Percentiles rank a stretch among this genome's conserved stretches.
Evolutionary conservation across 2,797 vertebrate species (phyloP).

Genomic region (Sibirionetta formosa): DNA sequence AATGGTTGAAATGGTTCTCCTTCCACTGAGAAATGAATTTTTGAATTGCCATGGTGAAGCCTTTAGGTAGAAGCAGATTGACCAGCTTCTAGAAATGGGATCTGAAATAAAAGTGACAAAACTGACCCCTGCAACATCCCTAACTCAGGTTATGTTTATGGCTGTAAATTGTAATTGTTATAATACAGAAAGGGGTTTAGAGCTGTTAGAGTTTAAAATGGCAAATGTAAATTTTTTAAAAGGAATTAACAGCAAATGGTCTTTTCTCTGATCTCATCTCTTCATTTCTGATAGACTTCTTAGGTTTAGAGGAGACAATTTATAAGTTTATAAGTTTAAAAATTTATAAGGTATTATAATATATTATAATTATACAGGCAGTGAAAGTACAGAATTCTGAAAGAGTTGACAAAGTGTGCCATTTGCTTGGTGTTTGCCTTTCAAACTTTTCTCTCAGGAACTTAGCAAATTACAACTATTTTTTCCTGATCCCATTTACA

Average conservation of each 20-base stretch:
- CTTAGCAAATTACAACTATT: neutral
- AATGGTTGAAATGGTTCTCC: fast-evolving
- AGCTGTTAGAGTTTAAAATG: neutral
- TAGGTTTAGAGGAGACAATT: neutral
- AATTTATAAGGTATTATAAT: neutral
- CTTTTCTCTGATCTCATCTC: constrained; percentile 15
- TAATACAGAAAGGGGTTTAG: constrained; percentile 22
- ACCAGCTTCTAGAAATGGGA: neutral
- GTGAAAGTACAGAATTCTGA: neutral
- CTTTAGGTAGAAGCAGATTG: neutral
- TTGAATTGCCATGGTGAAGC: neutral
- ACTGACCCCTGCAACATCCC: neutral
- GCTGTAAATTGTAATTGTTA: constrained; percentile 5
- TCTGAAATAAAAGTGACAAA: neutral
- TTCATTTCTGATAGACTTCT: constrained; percentile 27
- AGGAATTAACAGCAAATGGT: constrained; percentile 47
- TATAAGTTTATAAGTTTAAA: neutral
- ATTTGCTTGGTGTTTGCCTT: constrained; percentile 10
- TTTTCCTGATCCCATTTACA: neutral
- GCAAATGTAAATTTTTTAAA: constrained; percentile 3
- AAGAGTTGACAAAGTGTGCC: neutral
- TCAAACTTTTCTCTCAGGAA: neutral
- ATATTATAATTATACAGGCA: neutral
- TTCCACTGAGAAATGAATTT: neutral
- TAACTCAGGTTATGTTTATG: neutral